These are phyloP conservation scores for Micromussa lordhowensis DNA, from an alignment of 92 coral and sea anemone genomes.

Conservation along the genomic window DNA sequence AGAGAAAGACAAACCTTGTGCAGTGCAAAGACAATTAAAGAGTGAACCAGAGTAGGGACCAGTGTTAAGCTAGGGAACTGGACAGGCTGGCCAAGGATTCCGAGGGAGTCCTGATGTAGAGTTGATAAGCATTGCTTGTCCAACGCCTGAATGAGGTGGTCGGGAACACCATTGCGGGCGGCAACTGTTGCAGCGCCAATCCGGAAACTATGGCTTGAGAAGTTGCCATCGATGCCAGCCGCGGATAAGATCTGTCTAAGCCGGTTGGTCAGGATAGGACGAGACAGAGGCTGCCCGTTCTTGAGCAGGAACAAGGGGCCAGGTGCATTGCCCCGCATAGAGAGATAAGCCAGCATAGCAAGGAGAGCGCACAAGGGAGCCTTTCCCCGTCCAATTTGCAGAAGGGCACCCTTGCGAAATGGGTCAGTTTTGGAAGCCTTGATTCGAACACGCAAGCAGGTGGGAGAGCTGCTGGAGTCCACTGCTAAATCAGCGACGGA, in stretches of 20 bases:
- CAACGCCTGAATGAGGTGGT: slow-evolving; percentile 22
- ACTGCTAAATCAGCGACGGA: not conserved
- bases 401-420: slow-evolving; percentile 12
- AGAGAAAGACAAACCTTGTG: no score
- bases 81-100: not conserved
- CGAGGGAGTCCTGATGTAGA: slow-evolving; percentile 14
- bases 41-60: no score
- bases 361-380: slow-evolving; percentile 24
- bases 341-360: slow-evolving; percentile 2
- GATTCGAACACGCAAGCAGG: not conserved
- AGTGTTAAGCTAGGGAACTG: no score
- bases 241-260: not conserved
- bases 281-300: not conserved
- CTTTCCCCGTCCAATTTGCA: slow-evolving; percentile 4
- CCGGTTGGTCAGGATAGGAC: not conserved
- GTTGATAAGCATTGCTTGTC: slow-evolving; percentile 14
- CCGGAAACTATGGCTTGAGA: not conserved
- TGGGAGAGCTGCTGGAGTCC: not conserved
- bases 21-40: no score
- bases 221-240: not conserved
- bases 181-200: not conserved
- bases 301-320: not conserved
- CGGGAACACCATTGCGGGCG: slow-evolving; percentile 14
- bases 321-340: not conserved
- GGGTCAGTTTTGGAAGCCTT: slow-evolving; percentile 39